A percentile compares a stretch with the other conserved stretches of the same genome.
Evolutionary conservation across 2,113 vertebrate species (phyloP).

Genomic region (Physeter macrocephalus): DNA sequence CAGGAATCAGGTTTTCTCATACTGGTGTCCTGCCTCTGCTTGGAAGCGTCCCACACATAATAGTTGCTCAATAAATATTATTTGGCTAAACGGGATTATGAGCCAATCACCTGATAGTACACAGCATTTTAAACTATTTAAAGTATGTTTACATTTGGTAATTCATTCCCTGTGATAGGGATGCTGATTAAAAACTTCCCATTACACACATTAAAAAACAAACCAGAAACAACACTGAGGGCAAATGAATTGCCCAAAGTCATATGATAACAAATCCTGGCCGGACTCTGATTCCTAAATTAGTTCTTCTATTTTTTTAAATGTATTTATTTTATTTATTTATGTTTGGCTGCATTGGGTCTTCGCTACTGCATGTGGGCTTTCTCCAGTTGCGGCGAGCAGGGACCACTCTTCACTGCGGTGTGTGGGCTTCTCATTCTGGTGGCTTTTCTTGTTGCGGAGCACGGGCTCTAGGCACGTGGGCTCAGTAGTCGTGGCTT

Average conservation of each 20-base stretch:
- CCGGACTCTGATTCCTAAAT: not conserved
- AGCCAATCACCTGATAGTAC: not conserved
- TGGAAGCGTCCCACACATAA: not conserved
- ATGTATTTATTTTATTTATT: no score
- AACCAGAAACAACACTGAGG: not conserved
- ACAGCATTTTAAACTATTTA: not conserved
- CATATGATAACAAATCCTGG: not conserved
- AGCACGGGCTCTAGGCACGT: no score
- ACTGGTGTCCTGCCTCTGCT: not conserved
- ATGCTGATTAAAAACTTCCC: not conserved
- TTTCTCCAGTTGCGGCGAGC: no score
- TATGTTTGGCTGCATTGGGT: no score
- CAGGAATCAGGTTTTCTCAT: not conserved
- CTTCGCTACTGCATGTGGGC: no score
- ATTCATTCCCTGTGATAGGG: not conserved
- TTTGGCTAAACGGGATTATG: not conserved
- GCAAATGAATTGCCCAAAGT: not conserved
- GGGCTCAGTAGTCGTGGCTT: no score
- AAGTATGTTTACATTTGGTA: slow-evolving; percentile 18
- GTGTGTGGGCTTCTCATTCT: no score
- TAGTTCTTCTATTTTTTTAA: not conserved
- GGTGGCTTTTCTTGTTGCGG: no score
- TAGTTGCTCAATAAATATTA: not conserved
- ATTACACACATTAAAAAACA: not conserved
- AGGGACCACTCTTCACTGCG: no score